Evolutionary conservation across 2,113 vertebrate genomes (phyloP).

Genomic region (Phyllostomus discolor): DNA sequence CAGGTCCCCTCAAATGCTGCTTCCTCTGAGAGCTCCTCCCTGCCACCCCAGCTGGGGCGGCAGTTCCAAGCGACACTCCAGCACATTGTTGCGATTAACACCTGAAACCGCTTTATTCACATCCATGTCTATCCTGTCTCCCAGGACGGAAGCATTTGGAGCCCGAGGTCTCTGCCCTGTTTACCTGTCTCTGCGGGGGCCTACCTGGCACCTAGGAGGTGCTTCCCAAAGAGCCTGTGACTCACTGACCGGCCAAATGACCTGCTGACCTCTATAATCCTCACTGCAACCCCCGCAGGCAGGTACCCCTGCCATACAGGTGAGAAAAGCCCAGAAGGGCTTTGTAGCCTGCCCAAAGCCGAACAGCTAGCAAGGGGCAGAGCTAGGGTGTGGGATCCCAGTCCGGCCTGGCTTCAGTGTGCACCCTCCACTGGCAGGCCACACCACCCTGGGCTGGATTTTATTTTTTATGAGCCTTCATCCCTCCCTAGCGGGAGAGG

Average conservation of each 20-base stretch:
- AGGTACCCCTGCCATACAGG: too few relatives aligned
- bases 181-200: not conserved
- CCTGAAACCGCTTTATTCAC: not conserved
- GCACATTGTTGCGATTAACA: rapidly evolving
- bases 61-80: not conserved
- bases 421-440: not conserved
- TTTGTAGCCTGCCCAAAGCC: not conserved
- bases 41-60: not conserved
- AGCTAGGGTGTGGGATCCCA: not conserved
- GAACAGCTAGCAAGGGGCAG: too few relatives aligned
- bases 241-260: not conserved
- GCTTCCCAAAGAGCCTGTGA: rapidly evolving
- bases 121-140: rapidly evolving
- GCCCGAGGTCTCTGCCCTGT: not conserved
- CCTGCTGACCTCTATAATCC: not conserved
- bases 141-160: not conserved
- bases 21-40: not conserved
- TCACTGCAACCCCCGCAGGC: rapidly evolving
- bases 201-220: not conserved
- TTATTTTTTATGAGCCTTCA: rapidly evolving
- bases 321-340: not conserved
- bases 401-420: not conserved
- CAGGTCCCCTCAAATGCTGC: not conserved
- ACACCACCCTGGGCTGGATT: not conserved
- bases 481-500: not conserved